Base-by-base conservation (phyloP, 2,113 vertebrate species). In the Ageneiosus marmoratus region DNA sequence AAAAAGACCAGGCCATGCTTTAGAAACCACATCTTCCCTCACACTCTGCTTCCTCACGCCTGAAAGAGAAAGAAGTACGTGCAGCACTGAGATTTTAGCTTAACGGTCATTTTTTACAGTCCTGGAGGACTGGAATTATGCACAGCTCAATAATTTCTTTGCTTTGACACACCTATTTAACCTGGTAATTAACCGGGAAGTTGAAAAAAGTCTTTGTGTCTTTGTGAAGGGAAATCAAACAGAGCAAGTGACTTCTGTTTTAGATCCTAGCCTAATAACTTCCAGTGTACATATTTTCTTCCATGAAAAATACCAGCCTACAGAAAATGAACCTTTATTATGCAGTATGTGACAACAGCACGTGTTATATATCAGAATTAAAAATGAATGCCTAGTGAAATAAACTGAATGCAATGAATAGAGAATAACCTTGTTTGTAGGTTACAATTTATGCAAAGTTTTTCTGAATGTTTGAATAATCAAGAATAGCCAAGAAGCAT, bases 11-110 rank as follows among this genome's bases (percentile, higher is more conserved):
- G 77, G 13, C 41, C 60, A 20, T 63, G 44, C 24, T 69, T 85
- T 41, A 77, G 72, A 83, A 63, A 80, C 77, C 62, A 51, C 86
- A 87, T 85, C 60, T 44, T 85, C 46, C 48, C 34, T 67, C 29
- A 46, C 32, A 29, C 24, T 53, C 74, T 44, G 58, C 29, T 41
- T 27, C 34, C 44, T 77, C 32, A 81, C 76, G 73, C 84, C 86
- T 87, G 81, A 32, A 70, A 77, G 10, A 65, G 34, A 55, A 3
- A 55, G 51, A 74, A 76, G 46, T 41, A 55, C 2, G 1, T n/a
- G 13, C 12, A 44, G 37, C 27, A 67, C 16, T 41, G 46, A 77
- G 51, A 53, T 81, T 60, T 20, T 34, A 37, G 11, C 50, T 80
- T 12, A 81, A n/a, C 16, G 16, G 29, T 34, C 50, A 76, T 76